phyloP scores from a whole-genome alignment of 2,113 vertebrate species.

The Lanius collurio region DNA sequence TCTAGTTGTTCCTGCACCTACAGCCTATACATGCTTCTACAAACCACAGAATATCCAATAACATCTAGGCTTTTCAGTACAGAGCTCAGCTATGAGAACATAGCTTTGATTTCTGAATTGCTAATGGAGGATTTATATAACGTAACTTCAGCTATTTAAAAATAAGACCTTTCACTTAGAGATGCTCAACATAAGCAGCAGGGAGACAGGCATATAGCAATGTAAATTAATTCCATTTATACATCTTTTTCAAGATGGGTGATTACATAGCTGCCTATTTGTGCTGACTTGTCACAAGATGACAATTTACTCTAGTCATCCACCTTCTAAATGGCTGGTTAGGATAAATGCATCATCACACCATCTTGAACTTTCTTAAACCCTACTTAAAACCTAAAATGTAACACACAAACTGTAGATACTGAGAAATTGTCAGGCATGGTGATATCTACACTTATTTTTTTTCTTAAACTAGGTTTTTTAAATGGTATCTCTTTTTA shows the following conservation, averaged over 20 bases:
- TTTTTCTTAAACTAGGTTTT: background rate
- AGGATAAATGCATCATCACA: background rate
- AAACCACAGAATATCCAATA: background rate
- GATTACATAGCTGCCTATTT: background rate
- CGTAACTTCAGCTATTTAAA: background rate
- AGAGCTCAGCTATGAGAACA: background rate
- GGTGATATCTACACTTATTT: background rate
- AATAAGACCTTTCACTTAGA: background rate
- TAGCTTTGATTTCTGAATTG: background rate
- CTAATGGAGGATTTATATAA: background rate
- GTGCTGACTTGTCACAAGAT: background rate
- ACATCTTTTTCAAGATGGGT: background rate
- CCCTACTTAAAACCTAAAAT: background rate
- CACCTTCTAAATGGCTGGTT: background rate
- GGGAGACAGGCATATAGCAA: background rate
- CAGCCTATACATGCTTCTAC: background rate
- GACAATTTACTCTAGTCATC: background rate
- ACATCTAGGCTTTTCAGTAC: background rate
- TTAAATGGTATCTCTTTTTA: background rate
- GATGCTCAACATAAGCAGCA: background rate
- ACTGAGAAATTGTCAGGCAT: background rate
- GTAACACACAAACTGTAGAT: background rate
- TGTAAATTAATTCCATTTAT: background rate
- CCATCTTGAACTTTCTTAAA: background rate
- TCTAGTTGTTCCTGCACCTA: background rate